These are phyloP conservation scores for Gobio gobio DNA, from an alignment of 2,113 vertebrate genomes.

Conservation along the genomic window DNA sequence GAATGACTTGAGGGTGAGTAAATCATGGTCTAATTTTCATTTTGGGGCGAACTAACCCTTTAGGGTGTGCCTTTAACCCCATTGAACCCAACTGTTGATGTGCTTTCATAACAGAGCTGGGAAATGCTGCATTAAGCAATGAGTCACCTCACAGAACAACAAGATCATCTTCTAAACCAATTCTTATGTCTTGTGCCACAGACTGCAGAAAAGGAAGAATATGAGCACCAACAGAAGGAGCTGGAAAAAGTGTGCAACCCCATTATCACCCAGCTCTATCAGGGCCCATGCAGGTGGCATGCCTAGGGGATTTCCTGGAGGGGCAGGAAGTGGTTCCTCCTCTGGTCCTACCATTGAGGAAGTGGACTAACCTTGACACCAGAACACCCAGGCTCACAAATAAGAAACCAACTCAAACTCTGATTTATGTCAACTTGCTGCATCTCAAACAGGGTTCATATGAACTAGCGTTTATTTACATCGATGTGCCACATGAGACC, in stretches of 20 bases:
- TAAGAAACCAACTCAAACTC: not conserved
- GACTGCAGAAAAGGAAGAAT: conserved; percentile 90
- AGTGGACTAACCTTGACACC: conserved; percentile 74
- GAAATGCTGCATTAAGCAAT: not conserved
- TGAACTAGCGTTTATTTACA: not conserved
- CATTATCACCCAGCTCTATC: conserved; percentile 86
- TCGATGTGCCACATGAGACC: conserved; percentile 43
- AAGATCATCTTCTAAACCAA: not conserved
- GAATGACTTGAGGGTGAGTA: too few relatives aligned
- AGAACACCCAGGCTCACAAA: conserved; percentile 11
- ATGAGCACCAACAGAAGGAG: conserved; percentile 89
- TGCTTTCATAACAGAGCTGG: too few relatives aligned
- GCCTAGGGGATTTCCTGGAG: conserved; percentile 78
- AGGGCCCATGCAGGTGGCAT: conserved; percentile 72
- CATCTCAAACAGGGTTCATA: not conserved
- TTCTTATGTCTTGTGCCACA: conserved; percentile 49
- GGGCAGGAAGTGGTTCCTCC: conserved; percentile 72
- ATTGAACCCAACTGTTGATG: too few relatives aligned
- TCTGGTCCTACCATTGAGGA: conserved; percentile 88
- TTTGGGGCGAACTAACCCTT: too few relatives aligned
- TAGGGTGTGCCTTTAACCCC: too few relatives aligned
- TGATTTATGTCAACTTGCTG: not conserved
- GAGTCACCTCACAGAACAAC: not conserved
- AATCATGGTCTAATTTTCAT: too few relatives aligned
- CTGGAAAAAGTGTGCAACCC: conserved; percentile 89